These are phyloP conservation scores for Ptyas mucosa DNA, from an alignment of 2,113 vertebrate species.

Conservation along the genomic window DNA sequence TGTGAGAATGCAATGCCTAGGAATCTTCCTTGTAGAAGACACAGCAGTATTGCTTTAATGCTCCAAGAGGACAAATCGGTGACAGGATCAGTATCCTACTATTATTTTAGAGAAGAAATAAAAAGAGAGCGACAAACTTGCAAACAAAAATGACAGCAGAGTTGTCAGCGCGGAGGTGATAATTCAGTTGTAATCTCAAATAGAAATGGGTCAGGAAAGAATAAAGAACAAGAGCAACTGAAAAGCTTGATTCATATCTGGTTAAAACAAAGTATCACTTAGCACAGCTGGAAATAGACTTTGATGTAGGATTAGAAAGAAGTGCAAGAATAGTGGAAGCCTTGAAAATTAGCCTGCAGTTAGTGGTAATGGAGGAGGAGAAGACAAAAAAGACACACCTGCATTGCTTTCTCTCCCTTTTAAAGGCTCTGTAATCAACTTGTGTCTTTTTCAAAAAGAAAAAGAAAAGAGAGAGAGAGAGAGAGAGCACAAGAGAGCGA, in stretches of 20 bases:
- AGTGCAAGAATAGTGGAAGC: slow-evolving; percentile 15
- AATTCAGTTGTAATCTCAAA: slow-evolving; percentile 46
- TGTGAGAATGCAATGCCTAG: not conserved
- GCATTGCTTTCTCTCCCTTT: not conserved
- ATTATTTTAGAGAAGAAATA: not conserved
- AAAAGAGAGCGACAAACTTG: not conserved
- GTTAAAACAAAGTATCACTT: slow-evolving; percentile 54
- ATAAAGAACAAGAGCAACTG: slow-evolving; percentile 43
- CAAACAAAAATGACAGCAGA: slow-evolving; percentile 46
- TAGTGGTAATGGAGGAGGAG: slow-evolving; percentile 9
- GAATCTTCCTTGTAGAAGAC: slow-evolving; percentile 15
- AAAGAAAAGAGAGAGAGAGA: not conserved
- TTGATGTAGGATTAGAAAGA: slow-evolving; percentile 50
- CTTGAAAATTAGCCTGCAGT: slow-evolving; percentile 31
- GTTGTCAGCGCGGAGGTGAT: slow-evolving; percentile 39
- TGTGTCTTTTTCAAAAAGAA: not conserved
- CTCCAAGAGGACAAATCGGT: slow-evolving; percentile 15
- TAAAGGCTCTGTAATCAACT: not conserved
- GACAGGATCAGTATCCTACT: not conserved
- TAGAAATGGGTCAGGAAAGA: slow-evolving; percentile 50
- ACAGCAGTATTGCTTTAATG: not conserved
- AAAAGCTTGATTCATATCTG: slow-evolving; percentile 48
- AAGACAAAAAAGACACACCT: slow-evolving; percentile 10
- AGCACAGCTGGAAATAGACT: slow-evolving; percentile 49
- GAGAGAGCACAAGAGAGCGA: not conserved